These are phyloP conservation scores for Synchiropus splendidus DNA, from an alignment of 2,113 vertebrate species.

Conservation along the genomic window DNA sequence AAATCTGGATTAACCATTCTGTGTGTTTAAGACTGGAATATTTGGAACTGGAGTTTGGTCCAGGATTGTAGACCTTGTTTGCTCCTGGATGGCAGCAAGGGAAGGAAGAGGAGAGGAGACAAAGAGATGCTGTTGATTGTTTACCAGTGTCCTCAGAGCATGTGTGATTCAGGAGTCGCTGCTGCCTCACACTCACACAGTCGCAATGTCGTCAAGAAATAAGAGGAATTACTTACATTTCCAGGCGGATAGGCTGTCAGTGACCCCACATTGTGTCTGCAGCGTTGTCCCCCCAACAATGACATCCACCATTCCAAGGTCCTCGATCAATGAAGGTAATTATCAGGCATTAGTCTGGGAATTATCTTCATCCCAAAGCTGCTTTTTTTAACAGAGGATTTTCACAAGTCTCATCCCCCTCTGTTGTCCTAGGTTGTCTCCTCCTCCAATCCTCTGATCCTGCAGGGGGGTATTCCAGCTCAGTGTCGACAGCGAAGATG, in stretches of 20 bases:
- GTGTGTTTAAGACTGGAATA: conserved; percentile 43
- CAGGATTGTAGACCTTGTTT: conserved; percentile 36
- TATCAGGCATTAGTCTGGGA: conserved; percentile 53
- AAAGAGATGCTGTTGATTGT: conserved; percentile 48
- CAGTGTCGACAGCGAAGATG: conserved; percentile 26
- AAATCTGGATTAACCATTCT: conserved; percentile 59
- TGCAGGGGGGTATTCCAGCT: conserved; percentile 52
- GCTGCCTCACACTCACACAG: conserved; percentile 16
- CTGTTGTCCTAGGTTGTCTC: conserved; percentile 43
- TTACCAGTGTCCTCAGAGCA: conserved; percentile 23
- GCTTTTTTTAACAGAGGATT: conserved; percentile 54
- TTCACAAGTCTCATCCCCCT: conserved; percentile 54
- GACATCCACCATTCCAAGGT: conserved; percentile 25
- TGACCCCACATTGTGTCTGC: conserved; percentile 25
- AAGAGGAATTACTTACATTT: conserved; percentile 50
- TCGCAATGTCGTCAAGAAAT: conserved; percentile 28
- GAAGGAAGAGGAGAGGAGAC: conserved; percentile 52
- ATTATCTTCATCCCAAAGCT: conserved; percentile 53
- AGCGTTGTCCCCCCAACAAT: conserved; percentile 15
- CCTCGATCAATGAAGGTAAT: conserved; percentile 40
- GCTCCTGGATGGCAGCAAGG: conserved; percentile 40
- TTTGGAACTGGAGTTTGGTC: conserved; percentile 38
- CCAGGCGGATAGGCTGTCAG: conserved; percentile 20
- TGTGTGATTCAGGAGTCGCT: conserved; percentile 28
- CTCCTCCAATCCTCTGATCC: conserved; percentile 52